phyloP scores from a whole-genome alignment of 2,888 invertebrate genomes.

The Lithophane socia region DNA sequence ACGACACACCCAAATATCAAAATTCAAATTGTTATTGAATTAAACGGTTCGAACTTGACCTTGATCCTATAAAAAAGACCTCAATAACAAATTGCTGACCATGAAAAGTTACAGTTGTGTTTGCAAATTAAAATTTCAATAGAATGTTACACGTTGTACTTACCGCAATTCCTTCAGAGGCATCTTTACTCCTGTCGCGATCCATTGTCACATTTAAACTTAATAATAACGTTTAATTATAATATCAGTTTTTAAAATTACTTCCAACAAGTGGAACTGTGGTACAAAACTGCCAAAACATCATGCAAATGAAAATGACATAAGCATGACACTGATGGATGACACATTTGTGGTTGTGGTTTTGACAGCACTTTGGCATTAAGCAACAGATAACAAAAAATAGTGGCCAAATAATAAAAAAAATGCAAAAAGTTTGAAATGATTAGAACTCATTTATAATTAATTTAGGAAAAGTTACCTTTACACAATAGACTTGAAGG shows the following conservation, averaged over 20 bases:
- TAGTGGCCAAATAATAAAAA: neutral
- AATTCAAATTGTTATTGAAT: constrained; percentile 15
- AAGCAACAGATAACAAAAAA: constrained; percentile 1
- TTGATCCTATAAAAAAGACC: constrained; percentile 31
- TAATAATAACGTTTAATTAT: neutral
- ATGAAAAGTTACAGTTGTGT: constrained; percentile 29
- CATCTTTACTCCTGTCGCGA: constrained; percentile 82
- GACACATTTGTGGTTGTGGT: constrained; percentile 16
- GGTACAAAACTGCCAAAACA: constrained; percentile 54
- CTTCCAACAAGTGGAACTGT: constrained; percentile 26
- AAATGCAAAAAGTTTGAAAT: neutral
- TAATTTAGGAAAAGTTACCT: neutral
- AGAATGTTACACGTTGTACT: constrained; percentile 65
- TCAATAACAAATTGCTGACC: constrained; percentile 46
- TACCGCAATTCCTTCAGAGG: constrained; percentile 88
- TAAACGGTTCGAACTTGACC: constrained; percentile 43
- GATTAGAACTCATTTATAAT: neutral
- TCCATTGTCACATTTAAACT: constrained; percentile 76
- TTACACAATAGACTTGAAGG: neutral
- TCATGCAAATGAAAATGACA: constrained; percentile 55
- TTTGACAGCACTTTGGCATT: constrained; percentile 30
- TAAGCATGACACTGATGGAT: constrained; percentile 30
- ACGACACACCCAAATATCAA: constrained; percentile 4
- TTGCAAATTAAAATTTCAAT: neutral
- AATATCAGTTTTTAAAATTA: constrained; percentile 15